Percentiles rank a stretch among this genome's conserved stretches.
phyloP scores from a whole-genome alignment of 1,140 invertebrate species.

The Andrena cerasifolii region DNA sequence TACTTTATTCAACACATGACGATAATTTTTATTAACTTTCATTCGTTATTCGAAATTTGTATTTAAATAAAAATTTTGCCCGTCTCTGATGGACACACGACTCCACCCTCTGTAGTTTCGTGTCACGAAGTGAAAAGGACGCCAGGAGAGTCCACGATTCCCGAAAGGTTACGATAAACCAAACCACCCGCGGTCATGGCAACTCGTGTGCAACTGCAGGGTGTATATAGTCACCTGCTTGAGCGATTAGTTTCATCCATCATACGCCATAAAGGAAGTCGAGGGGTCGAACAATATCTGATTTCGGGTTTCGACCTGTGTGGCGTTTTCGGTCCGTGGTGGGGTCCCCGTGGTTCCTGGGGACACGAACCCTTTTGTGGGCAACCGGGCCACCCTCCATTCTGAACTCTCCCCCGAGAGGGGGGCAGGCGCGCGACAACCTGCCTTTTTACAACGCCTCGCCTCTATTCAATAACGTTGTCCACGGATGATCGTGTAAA shows the following conservation, averaged over 20 bases:
- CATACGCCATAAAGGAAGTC: slow-evolving; percentile 44
- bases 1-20: no score
- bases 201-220: slow-evolving; percentile 35
- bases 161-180: slow-evolving; percentile 12
- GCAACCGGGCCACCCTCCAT: slow-evolving; percentile 11
- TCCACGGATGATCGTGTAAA: slow-evolving; percentile 45
- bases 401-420: background rate
- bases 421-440: slow-evolving; percentile 41
- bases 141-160: background rate
- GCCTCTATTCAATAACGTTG: slow-evolving; percentile 34
- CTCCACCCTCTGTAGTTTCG: no score
- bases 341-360: slow-evolving; percentile 6
- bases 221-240: slow-evolving; percentile 44
- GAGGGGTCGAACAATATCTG: slow-evolving; percentile 43
- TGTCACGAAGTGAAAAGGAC: background rate
- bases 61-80: no score
- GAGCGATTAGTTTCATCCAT: slow-evolving; percentile 57
- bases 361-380: slow-evolving; percentile 36
- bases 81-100: no score
- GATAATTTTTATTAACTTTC: no score
- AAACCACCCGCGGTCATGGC: slow-evolving; percentile 48
- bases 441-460: slow-evolving; percentile 27
- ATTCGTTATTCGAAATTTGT: no score
- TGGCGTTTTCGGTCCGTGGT: slow-evolving; percentile 28
- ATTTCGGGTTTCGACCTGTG: slow-evolving; percentile 44